Evolutionary conservation across 35 echinoderm and acorn worm species (phyloP).

Genomic region (Diadema setosum): DNA sequence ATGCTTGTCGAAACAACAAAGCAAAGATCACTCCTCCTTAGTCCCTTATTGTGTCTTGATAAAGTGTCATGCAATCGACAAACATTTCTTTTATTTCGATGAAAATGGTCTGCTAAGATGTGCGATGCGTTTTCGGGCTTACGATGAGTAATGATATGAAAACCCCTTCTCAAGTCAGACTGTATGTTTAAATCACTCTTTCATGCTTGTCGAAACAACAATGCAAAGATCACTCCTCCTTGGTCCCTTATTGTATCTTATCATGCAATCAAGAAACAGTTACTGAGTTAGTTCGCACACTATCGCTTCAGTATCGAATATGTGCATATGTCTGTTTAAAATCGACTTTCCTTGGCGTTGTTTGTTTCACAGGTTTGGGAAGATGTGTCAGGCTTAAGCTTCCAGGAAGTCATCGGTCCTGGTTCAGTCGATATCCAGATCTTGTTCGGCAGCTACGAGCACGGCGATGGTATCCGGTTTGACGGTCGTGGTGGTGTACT

Average conservation of each 20-base stretch:
- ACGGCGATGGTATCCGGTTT: constrained; percentile 63
- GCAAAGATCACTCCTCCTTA: background rate
- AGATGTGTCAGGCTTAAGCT: constrained; percentile 48
- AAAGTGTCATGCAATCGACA: background rate
- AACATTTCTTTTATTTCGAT: too few relatives aligned
- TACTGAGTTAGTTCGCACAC: background rate
- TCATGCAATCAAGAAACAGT: too few relatives aligned
- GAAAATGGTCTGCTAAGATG: too few relatives aligned
- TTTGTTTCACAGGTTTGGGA: constrained; percentile 50
- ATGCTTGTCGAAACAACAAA: too few relatives aligned
- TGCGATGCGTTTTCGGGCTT: too few relatives aligned
- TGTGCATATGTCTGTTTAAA: background rate
- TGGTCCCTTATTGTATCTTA: background rate
- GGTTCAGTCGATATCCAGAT: constrained; percentile 44
- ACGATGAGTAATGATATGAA: too few relatives aligned
- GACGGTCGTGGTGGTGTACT: constrained; percentile 62
- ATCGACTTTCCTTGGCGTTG: background rate
- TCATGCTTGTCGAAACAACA: too few relatives aligned
- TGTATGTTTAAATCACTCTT: too few relatives aligned
- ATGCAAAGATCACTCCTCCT: background rate
- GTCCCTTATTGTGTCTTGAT: background rate
- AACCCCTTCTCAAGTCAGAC: too few relatives aligned
- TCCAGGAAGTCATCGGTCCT: background rate
- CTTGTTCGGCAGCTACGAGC: constrained; percentile 28
- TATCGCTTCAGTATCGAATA: background rate